These are phyloP conservation scores for Drosophila nr. perissopoda DNA, from an alignment of 2,888 invertebrate genomes.

Conservation along the genomic window DNA sequence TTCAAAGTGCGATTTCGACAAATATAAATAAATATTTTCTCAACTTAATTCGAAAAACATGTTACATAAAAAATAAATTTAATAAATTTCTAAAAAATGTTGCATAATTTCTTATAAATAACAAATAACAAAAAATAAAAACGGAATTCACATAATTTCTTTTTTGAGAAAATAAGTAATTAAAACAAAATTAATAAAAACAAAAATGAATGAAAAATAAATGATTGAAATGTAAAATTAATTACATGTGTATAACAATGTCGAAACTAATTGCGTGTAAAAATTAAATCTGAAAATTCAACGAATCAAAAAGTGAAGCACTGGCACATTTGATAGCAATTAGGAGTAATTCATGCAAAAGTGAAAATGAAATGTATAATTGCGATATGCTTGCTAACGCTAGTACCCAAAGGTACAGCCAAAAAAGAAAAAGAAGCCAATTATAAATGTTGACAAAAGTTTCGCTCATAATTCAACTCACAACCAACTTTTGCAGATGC, in stretches of 20 bases:
- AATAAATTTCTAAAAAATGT: background rate
- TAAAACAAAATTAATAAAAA: background rate
- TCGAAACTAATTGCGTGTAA: conserved; percentile 3
- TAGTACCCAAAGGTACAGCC: conserved; percentile 66
- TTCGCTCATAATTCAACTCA: conserved; percentile 48
- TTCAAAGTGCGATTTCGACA: background rate
- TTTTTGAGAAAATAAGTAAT: background rate
- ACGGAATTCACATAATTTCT: background rate
- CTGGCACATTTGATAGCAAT: conserved; percentile 13
- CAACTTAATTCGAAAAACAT: background rate
- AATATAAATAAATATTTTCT: background rate
- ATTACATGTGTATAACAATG: conserved; percentile 5
- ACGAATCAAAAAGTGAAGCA: background rate
- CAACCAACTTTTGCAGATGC: conserved; percentile 66
- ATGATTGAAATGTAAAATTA: background rate
- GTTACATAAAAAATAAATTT: background rate
- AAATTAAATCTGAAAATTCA: background rate
- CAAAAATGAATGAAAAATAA: background rate
- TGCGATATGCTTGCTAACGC: conserved; percentile 54
- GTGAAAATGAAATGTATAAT: conserved; percentile 65
- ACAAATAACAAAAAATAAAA: background rate
- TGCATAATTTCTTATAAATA: background rate
- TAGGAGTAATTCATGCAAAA: conserved; percentile 19
- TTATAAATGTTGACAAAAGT: conserved; percentile 21
- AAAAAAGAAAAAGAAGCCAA: conserved; percentile 3